Conservation (phyloP, 2,797 vertebrate genomes). For the Iguana delicatissima region DNA sequence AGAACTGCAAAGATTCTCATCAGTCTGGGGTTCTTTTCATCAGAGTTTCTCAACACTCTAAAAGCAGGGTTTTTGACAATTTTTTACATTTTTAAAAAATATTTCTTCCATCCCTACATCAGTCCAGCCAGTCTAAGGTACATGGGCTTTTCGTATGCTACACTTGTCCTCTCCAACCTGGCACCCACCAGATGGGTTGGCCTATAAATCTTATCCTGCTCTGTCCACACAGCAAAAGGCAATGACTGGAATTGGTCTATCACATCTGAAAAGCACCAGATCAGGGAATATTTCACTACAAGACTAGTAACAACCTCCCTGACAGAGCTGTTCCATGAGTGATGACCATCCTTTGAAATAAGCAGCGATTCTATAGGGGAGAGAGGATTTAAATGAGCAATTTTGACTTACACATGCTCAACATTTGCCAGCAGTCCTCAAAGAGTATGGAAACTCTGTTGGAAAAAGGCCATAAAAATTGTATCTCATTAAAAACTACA, state of each 20-base stretch:
- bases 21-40: too few species aligned
- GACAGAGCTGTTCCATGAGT: background rate
- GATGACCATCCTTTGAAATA: constrained; percentile 29
- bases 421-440: constrained; percentile 45
- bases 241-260: background rate
- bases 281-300: background rate
- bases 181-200: background rate
- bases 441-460: constrained; percentile 43
- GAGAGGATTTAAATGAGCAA: constrained; percentile 45
- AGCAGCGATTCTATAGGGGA: constrained; percentile 11
- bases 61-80: too few species aligned
- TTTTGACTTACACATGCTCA: constrained; percentile 55
- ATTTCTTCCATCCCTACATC: background rate
- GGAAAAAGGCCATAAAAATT: constrained; percentile 51
- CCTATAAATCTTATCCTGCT: background rate
- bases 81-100: background rate
- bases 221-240: too few species aligned
- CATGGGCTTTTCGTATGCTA: background rate
- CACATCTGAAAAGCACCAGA: background rate
- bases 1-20: too few species aligned
- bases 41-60: too few species aligned
- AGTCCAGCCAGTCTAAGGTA: too few species aligned
- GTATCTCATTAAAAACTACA: constrained; percentile 22
- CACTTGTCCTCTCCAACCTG: background rate
- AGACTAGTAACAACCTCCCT: background rate